Percentiles rank a stretch among this genome's conserved stretches.
Evolutionary conservation across 2,113 vertebrate genomes (phyloP).

Genomic region (Asarcornis scutulata): DNA sequence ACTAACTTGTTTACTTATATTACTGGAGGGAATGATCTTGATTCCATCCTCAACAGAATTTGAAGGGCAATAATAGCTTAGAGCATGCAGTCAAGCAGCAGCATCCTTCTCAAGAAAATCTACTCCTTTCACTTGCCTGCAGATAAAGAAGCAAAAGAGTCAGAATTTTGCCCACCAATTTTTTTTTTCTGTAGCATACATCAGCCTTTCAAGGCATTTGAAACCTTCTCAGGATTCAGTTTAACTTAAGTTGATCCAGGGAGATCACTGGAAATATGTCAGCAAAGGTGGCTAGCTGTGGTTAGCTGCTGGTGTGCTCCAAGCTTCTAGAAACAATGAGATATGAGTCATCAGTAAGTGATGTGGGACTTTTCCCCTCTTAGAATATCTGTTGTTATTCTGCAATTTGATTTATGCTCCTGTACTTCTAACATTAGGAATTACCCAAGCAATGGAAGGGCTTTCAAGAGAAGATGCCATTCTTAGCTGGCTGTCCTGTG

Average conservation of each 20-base stretch:
- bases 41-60: neutral
- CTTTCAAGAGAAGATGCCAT: neutral
- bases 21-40: neutral
- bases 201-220: neutral
- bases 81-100: neutral
- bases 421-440: neutral
- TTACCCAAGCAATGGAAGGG: neutral
- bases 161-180: neutral
- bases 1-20: constrained; percentile 29
- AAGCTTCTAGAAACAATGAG: neutral
- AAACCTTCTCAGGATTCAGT: neutral
- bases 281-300: neutral
- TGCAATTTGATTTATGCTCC: neutral
- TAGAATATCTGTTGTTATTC: neutral
- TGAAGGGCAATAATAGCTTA: neutral
- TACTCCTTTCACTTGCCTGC: neutral
- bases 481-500: neutral
- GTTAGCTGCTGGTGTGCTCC: neutral
- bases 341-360: neutral
- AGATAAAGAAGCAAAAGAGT: neutral
- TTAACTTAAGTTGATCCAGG: neutral
- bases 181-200: neutral
- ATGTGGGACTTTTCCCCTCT: neutral
- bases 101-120: neutral
- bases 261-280: neutral